Percentiles rank a stretch among this genome's conserved stretches.
Conservation (phyloP, 2,113 vertebrate genomes). For the Salminus brasiliensis region DNA sequence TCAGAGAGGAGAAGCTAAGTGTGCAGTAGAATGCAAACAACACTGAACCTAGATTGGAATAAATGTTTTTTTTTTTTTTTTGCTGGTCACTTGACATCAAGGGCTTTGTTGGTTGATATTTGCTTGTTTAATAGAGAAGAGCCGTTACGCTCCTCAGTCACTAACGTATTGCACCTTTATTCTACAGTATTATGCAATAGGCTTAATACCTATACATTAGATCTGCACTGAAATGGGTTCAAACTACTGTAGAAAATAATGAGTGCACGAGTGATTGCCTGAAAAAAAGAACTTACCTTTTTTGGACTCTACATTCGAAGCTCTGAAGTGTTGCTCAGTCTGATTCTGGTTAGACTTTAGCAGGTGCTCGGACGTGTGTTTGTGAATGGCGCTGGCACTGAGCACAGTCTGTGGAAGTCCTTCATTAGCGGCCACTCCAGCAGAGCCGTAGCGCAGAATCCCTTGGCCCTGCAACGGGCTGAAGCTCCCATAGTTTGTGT, state of each 20-base stretch:
- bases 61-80: no score
- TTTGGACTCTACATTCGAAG: slow-evolving; percentile 87
- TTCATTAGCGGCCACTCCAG: slow-evolving; percentile 81
- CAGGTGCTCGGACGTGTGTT: slow-evolving; percentile 84
- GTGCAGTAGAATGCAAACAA: background rate
- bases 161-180: background rate
- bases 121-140: no score
- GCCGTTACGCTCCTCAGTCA: no score
- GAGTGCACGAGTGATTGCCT: no score
- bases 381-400: slow-evolving; percentile 78
- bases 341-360: slow-evolving; percentile 85
- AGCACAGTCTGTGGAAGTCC: slow-evolving; percentile 80
- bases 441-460: slow-evolving; percentile 89
- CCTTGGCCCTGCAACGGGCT: slow-evolving; percentile 93
- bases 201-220: no score
- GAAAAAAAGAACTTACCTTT: slow-evolving; percentile 82
- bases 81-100: background rate
- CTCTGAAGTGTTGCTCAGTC: slow-evolving; percentile 87
- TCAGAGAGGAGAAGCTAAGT: background rate
- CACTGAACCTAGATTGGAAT: background rate
- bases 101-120: background rate
- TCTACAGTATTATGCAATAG: no score
- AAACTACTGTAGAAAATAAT: no score
- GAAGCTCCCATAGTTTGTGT: slow-evolving; percentile 98
- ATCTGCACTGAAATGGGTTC: no score